Percentiles rank a stretch among this genome's conserved stretches.
phyloP scores from a whole-genome alignment of 2,113 vertebrate genomes.

The Phylloscopus trochilus region DNA sequence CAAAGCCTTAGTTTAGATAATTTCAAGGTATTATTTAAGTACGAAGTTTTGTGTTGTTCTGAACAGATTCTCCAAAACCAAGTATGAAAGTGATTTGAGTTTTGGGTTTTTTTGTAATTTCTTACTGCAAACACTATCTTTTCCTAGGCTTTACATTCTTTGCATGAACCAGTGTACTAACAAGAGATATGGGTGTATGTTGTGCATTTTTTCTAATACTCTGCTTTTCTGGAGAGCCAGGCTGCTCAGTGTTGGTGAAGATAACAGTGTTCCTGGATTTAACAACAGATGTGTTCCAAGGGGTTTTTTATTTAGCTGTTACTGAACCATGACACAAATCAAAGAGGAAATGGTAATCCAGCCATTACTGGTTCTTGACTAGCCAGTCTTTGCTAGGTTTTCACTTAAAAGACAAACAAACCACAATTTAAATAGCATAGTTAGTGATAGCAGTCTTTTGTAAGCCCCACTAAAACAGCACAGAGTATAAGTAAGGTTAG shows the following conservation, averaged over 20 bases:
- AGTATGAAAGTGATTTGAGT: background rate
- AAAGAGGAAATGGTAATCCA: background rate
- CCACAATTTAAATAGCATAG: background rate
- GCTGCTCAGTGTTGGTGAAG: slow-evolving; percentile 7
- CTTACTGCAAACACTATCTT: slow-evolving; percentile 69
- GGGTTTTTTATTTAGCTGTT: background rate
- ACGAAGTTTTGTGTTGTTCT: background rate
- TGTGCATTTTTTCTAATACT: slow-evolving; percentile 30
- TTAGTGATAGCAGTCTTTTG: background rate
- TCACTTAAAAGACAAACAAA: background rate
- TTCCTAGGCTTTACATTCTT: slow-evolving; percentile 43
- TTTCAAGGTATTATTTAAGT: background rate
- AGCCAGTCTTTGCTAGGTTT: background rate
- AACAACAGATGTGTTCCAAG: background rate
- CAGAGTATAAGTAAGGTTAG: background rate
- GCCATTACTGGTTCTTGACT: background rate
- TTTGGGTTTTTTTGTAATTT: background rate
- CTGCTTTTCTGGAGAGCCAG: background rate
- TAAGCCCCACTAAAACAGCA: background rate
- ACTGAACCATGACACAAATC: background rate
- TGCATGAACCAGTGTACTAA: slow-evolving; percentile 39
- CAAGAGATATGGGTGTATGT: slow-evolving; percentile 19
- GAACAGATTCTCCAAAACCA: background rate
- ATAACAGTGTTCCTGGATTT: background rate
- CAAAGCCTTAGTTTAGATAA: background rate